phyloP scores from a whole-genome alignment of 2,797 vertebrate species.

The Chromis chromis region DNA sequence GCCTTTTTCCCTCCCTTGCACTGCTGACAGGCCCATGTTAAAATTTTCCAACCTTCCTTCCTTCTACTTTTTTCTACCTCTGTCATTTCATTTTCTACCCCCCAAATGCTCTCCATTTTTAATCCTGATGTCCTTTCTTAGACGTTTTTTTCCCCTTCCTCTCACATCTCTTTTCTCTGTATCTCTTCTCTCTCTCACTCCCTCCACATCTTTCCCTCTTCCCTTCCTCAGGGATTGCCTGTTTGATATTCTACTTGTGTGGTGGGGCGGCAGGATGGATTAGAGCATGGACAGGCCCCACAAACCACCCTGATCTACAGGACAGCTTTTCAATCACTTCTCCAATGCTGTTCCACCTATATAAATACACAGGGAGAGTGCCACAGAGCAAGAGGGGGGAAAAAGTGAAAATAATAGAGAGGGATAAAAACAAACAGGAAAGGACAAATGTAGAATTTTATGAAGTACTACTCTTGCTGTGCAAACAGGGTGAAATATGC shows the following conservation, averaged over 20 bases:
- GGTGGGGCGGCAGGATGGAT: constrained; percentile 86
- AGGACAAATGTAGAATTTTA: constrained; percentile 71
- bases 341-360: constrained; percentile 85
- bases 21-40: constrained; percentile 38
- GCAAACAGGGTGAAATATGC: constrained; percentile 56
- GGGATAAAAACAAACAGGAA: constrained; percentile 68
- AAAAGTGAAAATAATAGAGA: constrained; percentile 54
- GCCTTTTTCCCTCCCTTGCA: constrained; percentile 76
- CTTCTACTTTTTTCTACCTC: constrained; percentile 4
- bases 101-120: constrained; percentile 36
- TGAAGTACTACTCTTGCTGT: constrained; percentile 45
- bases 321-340: constrained; percentile 89
- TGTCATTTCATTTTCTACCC: constrained; percentile 34
- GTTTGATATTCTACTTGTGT: constrained; percentile 90
- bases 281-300: constrained; percentile 90
- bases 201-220: constrained; percentile 58
- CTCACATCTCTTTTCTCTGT: constrained; percentile 46
- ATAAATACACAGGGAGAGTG: constrained; percentile 80
- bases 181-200: constrained; percentile 38
- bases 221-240: constrained; percentile 85
- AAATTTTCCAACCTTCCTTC: constrained; percentile 40
- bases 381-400: constrained; percentile 32
- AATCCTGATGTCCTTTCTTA: constrained; percentile 56
- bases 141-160: constrained; percentile 38
- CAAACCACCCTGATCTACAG: constrained; percentile 85